These are phyloP conservation scores for Periphyllus acericola DNA, from an alignment of 2,888 invertebrate species.

Conservation along the genomic window DNA sequence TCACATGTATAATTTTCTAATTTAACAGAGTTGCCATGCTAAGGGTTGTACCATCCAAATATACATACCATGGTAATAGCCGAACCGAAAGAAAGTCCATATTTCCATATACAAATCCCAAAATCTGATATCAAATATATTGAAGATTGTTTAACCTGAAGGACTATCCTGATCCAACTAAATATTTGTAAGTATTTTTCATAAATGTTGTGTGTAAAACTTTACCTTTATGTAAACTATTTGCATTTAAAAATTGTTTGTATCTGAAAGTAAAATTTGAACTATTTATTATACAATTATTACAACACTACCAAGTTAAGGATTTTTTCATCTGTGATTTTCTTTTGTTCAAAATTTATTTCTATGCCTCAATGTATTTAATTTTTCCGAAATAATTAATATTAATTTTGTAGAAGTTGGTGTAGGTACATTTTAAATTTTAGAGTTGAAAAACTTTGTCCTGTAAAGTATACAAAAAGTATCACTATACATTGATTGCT, in stretches of 20 bases:
- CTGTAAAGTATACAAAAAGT: not conserved
- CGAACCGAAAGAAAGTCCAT: not conserved
- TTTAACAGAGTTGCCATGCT: conserved; percentile 1
- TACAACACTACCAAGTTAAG: too few species aligned
- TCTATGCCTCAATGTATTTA: too few species aligned
- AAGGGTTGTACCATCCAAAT: not conserved
- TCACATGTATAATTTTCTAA: too few species aligned
- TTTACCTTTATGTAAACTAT: too few species aligned
- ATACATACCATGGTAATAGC: not conserved
- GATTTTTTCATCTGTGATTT: too few species aligned
- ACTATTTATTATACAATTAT: too few species aligned
- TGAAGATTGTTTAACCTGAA: conserved; percentile 27
- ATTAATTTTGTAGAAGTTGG: too few species aligned
- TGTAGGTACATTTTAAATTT: not conserved
- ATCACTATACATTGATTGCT: conserved; percentile 24
- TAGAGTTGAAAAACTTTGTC: conserved; percentile 14
- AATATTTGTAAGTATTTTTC: conserved; percentile 40
- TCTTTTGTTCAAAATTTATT: too few species aligned
- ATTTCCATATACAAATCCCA: not conserved
- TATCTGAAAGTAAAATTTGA: too few species aligned
- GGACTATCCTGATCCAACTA: conserved; percentile 4
- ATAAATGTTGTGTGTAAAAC: too few species aligned
- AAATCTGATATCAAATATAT: conserved; percentile 32
- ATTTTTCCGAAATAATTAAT: too few species aligned
- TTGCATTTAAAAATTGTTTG: too few species aligned